Evolutionary conservation across 2,113 vertebrate species (phyloP).

Genomic region (Nettapus auritus): DNA sequence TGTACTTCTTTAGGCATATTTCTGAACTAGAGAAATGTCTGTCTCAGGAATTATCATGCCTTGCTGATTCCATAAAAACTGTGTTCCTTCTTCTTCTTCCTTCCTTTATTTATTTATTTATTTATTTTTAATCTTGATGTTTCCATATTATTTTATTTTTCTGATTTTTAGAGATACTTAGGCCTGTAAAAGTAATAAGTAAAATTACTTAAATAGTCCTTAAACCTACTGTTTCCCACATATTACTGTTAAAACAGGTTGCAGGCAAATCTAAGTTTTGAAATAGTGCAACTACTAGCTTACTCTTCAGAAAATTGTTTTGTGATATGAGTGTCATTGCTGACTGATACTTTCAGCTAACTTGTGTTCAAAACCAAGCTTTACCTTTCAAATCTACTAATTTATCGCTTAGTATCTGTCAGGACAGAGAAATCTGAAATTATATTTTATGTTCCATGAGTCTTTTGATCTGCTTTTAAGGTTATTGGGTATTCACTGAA

Average conservation of each 20-base stretch:
- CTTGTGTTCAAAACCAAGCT: not conserved
- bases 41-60: not conserved
- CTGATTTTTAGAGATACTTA: not conserved
- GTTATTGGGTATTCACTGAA: not conserved
- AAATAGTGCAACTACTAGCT: not conserved
- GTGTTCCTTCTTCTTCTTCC: accelerated
- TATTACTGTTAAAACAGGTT: not conserved
- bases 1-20: not conserved
- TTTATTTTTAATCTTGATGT: not conserved
- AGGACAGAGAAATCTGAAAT: not conserved
- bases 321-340: not conserved
- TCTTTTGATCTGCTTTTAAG: not conserved
- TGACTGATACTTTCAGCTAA: not conserved
- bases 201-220: not conserved
- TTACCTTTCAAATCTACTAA: not conserved
- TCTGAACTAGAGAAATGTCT: not conserved
- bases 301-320: not conserved
- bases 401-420: not conserved
- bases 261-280: not conserved
- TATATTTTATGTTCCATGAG: not conserved
- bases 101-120: accelerated
- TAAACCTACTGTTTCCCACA: not conserved
- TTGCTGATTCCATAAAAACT: not conserved
- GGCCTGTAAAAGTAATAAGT: not conserved
- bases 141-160: not conserved